Percentiles rank a stretch among this genome's conserved stretches.
Conservation (phyloP, 2,888 invertebrate species). For the Drosophila ezoana region DNA sequence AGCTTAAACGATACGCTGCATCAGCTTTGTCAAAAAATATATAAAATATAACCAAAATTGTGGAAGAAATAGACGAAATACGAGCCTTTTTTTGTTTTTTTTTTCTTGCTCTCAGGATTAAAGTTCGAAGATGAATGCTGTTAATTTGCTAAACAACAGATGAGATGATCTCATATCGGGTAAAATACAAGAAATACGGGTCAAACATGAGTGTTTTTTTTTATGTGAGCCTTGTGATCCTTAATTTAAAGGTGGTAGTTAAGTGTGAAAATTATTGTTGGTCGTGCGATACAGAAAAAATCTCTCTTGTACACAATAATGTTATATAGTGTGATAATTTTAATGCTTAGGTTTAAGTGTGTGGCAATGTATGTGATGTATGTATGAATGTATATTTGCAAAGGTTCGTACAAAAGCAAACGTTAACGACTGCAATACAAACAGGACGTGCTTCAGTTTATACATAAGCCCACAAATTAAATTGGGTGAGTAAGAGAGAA, state of each 20-base stretch:
- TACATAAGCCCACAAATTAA: background rate
- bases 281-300: no score
- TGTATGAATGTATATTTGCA: no score
- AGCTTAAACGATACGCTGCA: no score
- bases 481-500: background rate
- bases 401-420: no score
- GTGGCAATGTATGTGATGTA: no score
- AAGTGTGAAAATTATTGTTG: no score
- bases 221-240: conserved; percentile 7
- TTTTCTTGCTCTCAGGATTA: conserved; percentile 27
- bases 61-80: conserved; percentile 12
- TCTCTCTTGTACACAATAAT: no score
- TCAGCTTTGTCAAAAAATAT: no score
- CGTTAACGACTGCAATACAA: background rate
- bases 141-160: conserved; percentile 62
- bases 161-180: conserved; percentile 12
- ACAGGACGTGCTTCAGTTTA: background rate
- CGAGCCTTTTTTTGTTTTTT: background rate
- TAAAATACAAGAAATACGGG: background rate
- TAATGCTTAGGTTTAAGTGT: no score
- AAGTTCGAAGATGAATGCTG: conserved; percentile 64
- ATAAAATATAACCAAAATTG: conserved; percentile 8
- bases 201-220: conserved; percentile 12
- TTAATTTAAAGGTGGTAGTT: background rate
- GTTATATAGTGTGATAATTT: no score